Evolutionary conservation across 2,113 vertebrate genomes (phyloP).

Genomic region (Epinephelus cyanopodus): DNA sequence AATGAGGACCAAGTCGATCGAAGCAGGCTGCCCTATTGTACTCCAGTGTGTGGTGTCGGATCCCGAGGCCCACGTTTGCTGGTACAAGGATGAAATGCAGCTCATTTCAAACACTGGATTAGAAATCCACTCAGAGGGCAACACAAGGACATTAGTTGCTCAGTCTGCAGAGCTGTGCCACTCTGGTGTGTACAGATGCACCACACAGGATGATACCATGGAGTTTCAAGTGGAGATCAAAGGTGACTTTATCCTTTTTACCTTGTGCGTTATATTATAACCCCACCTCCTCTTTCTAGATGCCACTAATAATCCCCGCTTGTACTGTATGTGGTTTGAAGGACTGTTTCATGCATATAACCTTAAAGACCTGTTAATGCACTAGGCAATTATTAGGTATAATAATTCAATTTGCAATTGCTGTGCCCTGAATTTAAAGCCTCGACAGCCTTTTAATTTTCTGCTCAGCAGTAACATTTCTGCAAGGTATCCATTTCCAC

Average conservation of each 20-base stretch:
- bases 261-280: conserved; percentile 72
- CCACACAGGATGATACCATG: conserved; percentile 82
- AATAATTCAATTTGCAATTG: conserved; percentile 47
- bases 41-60: conserved; percentile 84
- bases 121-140: conserved; percentile 81
- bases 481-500: conserved; percentile 66
- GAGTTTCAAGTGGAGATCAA: conserved; percentile 87
- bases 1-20: conserved; percentile 77
- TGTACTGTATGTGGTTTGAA: conserved; percentile 64
- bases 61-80: conserved; percentile 79
- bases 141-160: conserved; percentile 80
- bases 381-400: conserved; percentile 37
- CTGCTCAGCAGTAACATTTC: conserved; percentile 58
- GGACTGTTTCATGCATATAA: conserved; percentile 55
- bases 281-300: conserved; percentile 64
- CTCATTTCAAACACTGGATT: conserved; percentile 76
- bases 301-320: conserved; percentile 78
- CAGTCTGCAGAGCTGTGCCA: conserved; percentile 81
- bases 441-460: conserved; percentile 56
- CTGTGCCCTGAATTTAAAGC: conserved; percentile 51
- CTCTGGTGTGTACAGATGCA: conserved; percentile 85
- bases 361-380: conserved; percentile 48
- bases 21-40: conserved; percentile 78
- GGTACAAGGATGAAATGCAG: conserved; percentile 82
- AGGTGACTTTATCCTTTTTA: conserved; percentile 83